Base-by-base conservation (phyloP, 2,113 vertebrate species). In the Apus apus region DNA sequence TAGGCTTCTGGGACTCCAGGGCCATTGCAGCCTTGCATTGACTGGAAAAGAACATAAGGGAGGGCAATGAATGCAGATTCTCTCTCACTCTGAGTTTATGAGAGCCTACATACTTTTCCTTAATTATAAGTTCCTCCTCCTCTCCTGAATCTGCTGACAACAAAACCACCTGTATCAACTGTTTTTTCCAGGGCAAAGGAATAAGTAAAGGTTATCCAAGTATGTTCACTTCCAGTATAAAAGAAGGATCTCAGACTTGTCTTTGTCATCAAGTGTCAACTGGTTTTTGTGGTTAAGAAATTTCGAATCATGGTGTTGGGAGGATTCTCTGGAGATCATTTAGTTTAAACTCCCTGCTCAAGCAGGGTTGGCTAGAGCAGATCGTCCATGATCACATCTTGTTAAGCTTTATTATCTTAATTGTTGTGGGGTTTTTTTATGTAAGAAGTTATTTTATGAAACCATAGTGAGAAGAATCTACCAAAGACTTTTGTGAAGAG, bases 361-460 rank as follows among this genome's bases (percentile, higher is more conserved):
- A 21, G 30, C 26, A 45, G 18, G 8, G 11, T 16, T 71, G 23
- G 19, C 22, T 45, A 32, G 3, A n/a, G 11, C 11, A 16, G 13
- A 16, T 56, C 13, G 9, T 4, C 48, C 3, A 22, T 74, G 36
- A 45, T 32, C 19, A 9, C 0, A 0, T 50, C 30, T 29, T 18
- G 32, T n/a, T 32, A 58, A 32, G 6, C 30, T 74, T 34, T 20
- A 56, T 23, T 79, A 50, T 57, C 21, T 64, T 64, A 2, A 34
- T 32, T 58, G 53, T 54, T 56, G 29, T 17, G 27, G 7, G 38
- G 3, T 38, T 3, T 34, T 30, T 57, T 62, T 76, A 65, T 43
- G n/a, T 48, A 16, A 20, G 16, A 77, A 67, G 29, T 13, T 81
- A 45, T 70, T 60, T 70, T 74, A 48, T 50, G 75, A 36, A 85